Evolutionary conservation across 2,113 vertebrate genomes (phyloP), one percentile per base, ranked within the genome.

Genomic region (Peromyscus polionotus): DNA sequence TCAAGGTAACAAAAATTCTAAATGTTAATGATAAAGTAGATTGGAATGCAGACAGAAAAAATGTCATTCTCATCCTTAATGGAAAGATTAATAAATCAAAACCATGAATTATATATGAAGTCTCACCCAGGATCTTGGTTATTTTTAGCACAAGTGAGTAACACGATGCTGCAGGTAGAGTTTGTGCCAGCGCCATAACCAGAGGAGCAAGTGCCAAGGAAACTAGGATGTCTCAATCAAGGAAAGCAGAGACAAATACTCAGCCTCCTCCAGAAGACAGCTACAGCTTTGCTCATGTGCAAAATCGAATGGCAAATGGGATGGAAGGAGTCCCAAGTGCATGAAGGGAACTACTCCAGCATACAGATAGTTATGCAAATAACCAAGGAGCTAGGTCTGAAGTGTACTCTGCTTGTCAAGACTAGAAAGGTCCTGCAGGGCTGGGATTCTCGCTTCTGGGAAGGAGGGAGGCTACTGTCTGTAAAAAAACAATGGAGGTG

Each of bases 41-140:
- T 65, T 75, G 8, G 88, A 94, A 97, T 42, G 96, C 89, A 95
- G 79, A 90, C 97, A 95, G 90, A 90, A 96, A 88, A 94, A 96
- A 79, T 97, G 95, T 96, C 97, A 95, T 96, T 96, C 90, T 96
- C 96, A 70, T 76, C 90, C 95, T 98, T 98, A 98, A 98, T 97
- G 97, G 95, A 91, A 92, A 90, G 75, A 96, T 98, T 98, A 97
- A 94, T 98, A 97, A 95, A 96, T 96, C 90, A 96, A 95, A 97
- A 87, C 72, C 45, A 39, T 98, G 95, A 98, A 97, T 98, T 97
- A 95, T 89, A 93, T 92, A 98, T 80, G 36, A 97, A 92, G 90
- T 98, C 92, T 97, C 80, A 95, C 94, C 88, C 94, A 96, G 90
- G 5, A 45, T 95, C 84, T 91, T 33, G 39, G 95, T 96, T 98